Percentiles rank a stretch among this genome's conserved stretches.
Conservation (phyloP, 2,113 vertebrate genomes). For the Megaceryle maxima region DNA sequence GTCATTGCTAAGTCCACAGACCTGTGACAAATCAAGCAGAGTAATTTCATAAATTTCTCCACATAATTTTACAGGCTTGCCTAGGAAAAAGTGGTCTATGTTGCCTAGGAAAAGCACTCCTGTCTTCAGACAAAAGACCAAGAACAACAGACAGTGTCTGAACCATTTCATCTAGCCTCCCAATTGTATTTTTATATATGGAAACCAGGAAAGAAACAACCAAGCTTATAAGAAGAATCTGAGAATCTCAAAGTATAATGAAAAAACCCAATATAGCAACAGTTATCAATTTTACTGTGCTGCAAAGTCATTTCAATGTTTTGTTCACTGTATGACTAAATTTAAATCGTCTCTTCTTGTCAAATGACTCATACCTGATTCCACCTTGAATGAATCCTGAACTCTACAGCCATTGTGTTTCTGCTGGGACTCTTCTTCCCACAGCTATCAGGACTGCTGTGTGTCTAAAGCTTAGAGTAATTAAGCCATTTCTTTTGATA, state of each 20-base stretch:
- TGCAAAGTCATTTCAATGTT: background rate
- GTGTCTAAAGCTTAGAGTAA: background rate
- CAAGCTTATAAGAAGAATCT: background rate
- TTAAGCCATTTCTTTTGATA: background rate
- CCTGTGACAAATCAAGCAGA: background rate
- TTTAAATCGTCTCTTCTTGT: background rate
- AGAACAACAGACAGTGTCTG: background rate
- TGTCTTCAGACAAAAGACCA: background rate
- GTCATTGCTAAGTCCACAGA: background rate
- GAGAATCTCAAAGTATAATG: background rate
- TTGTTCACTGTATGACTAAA: background rate
- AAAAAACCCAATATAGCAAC: background rate
- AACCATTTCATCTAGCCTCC: background rate
- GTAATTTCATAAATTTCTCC: background rate
- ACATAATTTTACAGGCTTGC: background rate
- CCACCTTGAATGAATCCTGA: background rate
- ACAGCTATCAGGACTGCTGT: background rate
- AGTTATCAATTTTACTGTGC: background rate
- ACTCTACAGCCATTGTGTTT: background rate
- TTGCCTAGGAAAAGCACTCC: background rate
- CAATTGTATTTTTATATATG: background rate
- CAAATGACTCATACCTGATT: background rate
- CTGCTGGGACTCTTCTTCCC: background rate
- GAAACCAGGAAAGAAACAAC: background rate
- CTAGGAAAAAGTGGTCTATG: background rate